These are phyloP conservation scores for Hapalemur alaotrensis DNA, from an alignment of 2,797 vertebrate genomes.

Conservation along the genomic window DNA sequence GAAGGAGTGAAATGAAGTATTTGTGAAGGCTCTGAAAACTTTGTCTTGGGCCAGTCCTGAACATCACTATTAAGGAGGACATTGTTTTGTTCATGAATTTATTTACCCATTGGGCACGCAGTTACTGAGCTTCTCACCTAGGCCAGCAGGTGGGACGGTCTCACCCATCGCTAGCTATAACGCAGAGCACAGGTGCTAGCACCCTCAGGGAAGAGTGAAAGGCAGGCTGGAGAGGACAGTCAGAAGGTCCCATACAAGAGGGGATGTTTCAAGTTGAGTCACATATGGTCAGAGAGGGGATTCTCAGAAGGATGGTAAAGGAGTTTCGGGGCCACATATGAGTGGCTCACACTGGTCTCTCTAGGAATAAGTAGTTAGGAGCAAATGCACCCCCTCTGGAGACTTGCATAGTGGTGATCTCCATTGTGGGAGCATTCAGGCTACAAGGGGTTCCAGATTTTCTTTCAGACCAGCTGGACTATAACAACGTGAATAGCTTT, in stretches of 20 bases:
- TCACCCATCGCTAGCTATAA: neutral
- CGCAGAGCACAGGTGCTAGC: neutral
- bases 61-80: neutral
- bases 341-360: neutral
- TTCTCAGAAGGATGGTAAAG: neutral
- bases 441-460: neutral
- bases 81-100: neutral
- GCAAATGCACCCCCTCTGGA: neutral
- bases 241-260: neutral
- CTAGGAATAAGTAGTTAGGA: neutral
- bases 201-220: neutral
- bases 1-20: neutral
- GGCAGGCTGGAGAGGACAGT: neutral
- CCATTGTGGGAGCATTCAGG: neutral
- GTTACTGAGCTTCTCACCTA: neutral
- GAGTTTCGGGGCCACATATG: neutral
- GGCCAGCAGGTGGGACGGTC: neutral
- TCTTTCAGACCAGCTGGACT: neutral
- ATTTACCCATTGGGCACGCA: neutral
- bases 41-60: neutral
- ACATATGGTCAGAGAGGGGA: neutral
- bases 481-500: neutral
- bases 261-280: neutral
- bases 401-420: neutral
- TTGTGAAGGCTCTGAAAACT: neutral